A percentile compares a stretch with the other conserved stretches of the same genome.
Conservation (phyloP, 2,113 vertebrate genomes). For the Scopus umbretta region DNA sequence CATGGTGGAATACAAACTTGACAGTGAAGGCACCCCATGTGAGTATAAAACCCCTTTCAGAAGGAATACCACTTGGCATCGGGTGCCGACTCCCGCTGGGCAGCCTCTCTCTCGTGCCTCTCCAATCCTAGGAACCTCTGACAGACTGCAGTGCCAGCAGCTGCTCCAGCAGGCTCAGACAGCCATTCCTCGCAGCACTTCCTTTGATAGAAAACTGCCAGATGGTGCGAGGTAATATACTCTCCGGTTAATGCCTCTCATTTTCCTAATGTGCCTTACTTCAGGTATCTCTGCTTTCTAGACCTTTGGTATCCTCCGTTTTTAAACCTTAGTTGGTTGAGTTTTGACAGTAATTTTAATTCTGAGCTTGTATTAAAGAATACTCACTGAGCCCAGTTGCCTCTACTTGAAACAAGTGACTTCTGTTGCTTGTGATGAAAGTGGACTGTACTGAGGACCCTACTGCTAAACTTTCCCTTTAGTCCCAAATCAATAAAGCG, state of each 20-base stretch:
- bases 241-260: not conserved
- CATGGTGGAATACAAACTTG: conserved; percentile 97
- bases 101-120: conserved; percentile 84
- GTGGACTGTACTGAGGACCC: not conserved
- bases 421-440: not conserved
- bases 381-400: not conserved
- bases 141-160: conserved; percentile 87
- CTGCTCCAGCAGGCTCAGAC: conserved; percentile 87
- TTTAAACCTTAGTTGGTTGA: not conserved
- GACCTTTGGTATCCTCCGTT: not conserved
- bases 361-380: not conserved
- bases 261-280: not conserved
- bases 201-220: conserved; percentile 92
- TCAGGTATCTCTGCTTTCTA: not conserved
- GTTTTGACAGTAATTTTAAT: not conserved
- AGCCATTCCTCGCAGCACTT: conserved; percentile 91
- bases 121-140: conserved; percentile 84
- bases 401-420: not conserved
- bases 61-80: conserved; percentile 96
- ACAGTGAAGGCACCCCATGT: conserved; percentile 94
- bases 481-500: not conserved
- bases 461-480: not conserved
- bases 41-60: conserved; percentile 98
- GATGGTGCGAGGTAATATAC: conserved; percentile 85
- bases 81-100: conserved; percentile 83